Evolutionary conservation across 2,797 vertebrate genomes (phyloP).

Genomic region (Lophotriccus pileatus): DNA sequence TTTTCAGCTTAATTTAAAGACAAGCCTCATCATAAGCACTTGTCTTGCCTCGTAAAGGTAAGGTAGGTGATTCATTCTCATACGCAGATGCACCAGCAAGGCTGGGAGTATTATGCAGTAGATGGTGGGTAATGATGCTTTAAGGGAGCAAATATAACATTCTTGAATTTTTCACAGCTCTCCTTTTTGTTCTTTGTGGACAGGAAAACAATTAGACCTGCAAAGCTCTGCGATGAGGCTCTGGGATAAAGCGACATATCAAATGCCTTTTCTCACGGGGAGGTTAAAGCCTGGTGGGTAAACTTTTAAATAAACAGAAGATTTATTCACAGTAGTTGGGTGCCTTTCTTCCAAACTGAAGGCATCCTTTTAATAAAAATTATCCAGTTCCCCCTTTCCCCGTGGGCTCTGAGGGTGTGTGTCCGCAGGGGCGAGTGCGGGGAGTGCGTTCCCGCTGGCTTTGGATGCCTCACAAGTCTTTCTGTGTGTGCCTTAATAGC

Average conservation of each 20-base stretch:
- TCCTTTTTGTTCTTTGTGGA: constrained; percentile 10
- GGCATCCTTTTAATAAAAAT: constrained; percentile 62
- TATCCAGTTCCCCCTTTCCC: constrained; percentile 20
- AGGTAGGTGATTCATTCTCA: not conserved
- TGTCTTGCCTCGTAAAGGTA: not conserved
- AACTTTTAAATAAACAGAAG: constrained; percentile 55
- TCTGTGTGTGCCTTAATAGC: constrained; percentile 73
- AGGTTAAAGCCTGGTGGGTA: constrained; percentile 19
- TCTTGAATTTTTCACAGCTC: constrained; percentile 29
- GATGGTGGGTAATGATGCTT: constrained; percentile 33
- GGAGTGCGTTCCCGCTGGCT: constrained; percentile 53
- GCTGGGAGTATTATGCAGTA: not conserved
- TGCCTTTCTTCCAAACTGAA: constrained; percentile 49
- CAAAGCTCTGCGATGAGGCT: constrained; percentile 4
- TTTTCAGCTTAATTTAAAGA: constrained; percentile 26
- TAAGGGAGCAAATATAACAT: not conserved
- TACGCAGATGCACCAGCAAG: not conserved
- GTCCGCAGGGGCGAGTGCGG: not conserved
- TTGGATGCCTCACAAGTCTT: constrained; percentile 71
- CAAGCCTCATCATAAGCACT: not conserved
- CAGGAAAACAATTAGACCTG: constrained; percentile 13
- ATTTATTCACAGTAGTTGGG: constrained; percentile 59
- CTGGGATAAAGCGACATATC: not conserved
- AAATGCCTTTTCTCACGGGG: not conserved
- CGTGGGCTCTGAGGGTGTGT: not conserved